Conservation (phyloP, 2,888 invertebrate genomes). For the Meloe dianella region DNA sequence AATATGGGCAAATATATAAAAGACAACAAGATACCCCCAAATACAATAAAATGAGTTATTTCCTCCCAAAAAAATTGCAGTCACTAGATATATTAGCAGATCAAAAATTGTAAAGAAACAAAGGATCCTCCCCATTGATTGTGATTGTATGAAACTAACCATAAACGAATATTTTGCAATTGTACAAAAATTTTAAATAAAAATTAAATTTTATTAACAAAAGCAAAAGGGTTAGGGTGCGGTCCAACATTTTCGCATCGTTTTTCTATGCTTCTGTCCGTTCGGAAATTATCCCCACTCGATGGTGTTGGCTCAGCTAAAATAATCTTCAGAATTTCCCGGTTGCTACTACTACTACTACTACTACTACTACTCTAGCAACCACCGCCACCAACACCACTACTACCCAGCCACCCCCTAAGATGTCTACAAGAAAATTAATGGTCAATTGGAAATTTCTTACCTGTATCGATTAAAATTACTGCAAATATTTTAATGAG, state of each 20-base stretch:
- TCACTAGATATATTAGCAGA: too few species aligned
- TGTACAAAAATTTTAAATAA: not conserved
- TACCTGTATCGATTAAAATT: not conserved
- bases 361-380: too few species aligned
- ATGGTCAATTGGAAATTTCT: not conserved
- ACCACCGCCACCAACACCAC: not conserved
- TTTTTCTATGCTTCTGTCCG: not conserved
- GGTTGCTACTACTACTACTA: too few species aligned
- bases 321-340: not conserved
- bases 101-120: slow-evolving; percentile 54
- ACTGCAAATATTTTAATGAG: not conserved
- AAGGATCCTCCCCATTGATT: slow-evolving; percentile 64
- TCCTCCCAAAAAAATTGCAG: too few species aligned
- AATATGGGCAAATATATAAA: not conserved
- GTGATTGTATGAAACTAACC: slow-evolving; percentile 66
- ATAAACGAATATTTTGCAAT: too few species aligned
- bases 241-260: not conserved
- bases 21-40: not conserved
- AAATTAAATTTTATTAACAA: not conserved
- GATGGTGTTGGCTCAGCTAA: not conserved
- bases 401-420: not conserved
- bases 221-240: not conserved
- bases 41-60: too few species aligned
- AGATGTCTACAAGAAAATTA: not conserved
- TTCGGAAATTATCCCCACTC: not conserved